Conservation (phyloP, 2,113 vertebrate species). For the Arenaria interpres region DNA sequence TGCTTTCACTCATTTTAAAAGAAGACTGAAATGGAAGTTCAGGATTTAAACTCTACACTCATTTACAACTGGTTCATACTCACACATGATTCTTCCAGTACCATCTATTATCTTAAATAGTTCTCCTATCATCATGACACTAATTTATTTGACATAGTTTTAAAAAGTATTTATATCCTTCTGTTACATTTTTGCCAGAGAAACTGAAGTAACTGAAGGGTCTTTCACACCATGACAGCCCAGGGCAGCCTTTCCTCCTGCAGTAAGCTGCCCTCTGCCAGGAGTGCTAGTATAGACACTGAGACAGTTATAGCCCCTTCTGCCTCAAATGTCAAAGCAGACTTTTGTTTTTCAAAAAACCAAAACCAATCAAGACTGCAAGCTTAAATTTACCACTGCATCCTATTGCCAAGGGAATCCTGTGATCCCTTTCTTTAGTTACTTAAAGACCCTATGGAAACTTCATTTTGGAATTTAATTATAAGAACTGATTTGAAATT, state of each 20-base stretch:
- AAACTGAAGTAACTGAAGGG: neutral
- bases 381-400: neutral
- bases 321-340: neutral
- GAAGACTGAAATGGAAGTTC: neutral
- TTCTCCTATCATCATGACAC: neutral
- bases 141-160: neutral
- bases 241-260: neutral
- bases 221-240: neutral
- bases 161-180: neutral
- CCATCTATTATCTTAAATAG: neutral
- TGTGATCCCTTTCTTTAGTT: neutral
- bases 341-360: neutral
- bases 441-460: neutral
- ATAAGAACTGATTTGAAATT: neutral
- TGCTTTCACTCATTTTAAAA: neutral
- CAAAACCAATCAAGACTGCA: neutral
- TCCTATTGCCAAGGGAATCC: neutral
- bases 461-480: neutral
- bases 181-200: neutral
- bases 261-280: neutral
- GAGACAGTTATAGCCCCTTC: neutral
- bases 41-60: neutral
- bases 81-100: neutral
- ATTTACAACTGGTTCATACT: neutral
- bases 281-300: neutral